These are phyloP conservation scores for Sphaerodactylus townsendi DNA, from an alignment of 2,113 vertebrate species.

Conservation along the genomic window DNA sequence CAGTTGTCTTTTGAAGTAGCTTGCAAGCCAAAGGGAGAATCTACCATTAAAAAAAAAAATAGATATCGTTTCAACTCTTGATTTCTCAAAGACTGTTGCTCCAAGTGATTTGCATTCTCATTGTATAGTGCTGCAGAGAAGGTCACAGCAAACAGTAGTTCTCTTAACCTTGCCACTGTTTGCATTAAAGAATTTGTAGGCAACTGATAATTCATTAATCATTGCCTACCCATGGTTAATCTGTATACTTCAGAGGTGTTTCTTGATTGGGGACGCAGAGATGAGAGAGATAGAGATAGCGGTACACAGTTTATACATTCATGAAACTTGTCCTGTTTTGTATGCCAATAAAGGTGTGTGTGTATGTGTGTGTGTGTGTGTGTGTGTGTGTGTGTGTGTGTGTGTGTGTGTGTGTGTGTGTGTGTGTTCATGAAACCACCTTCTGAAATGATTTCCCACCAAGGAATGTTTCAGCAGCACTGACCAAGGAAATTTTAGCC, in stretches of 20 bases:
- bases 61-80: not conserved
- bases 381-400: too few relatives aligned
- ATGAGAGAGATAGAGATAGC: not conserved
- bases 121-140: not conserved
- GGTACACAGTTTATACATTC: not conserved
- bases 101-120: not conserved
- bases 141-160: constrained; percentile 44
- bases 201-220: constrained; percentile 61
- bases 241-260: constrained; percentile 42
- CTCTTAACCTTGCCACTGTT: not conserved
- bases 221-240: constrained; percentile 66
- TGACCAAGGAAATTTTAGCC: not conserved
- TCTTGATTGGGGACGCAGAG: not conserved
- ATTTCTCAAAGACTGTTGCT: not conserved
- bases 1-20: not conserved
- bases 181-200: constrained; percentile 51
- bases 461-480: fast-evolving
- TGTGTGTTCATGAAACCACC: too few relatives aligned
- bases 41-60: too few relatives aligned
- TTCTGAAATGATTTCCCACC: not conserved
- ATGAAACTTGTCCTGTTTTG: too few relatives aligned
- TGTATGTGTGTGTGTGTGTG: too few relatives aligned
- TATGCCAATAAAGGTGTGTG: too few relatives aligned
- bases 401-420: too few relatives aligned
- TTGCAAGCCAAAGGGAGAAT: not conserved